phyloP scores from a whole-genome alignment of 2,888 invertebrate species.

The Mimas tiliae region DNA sequence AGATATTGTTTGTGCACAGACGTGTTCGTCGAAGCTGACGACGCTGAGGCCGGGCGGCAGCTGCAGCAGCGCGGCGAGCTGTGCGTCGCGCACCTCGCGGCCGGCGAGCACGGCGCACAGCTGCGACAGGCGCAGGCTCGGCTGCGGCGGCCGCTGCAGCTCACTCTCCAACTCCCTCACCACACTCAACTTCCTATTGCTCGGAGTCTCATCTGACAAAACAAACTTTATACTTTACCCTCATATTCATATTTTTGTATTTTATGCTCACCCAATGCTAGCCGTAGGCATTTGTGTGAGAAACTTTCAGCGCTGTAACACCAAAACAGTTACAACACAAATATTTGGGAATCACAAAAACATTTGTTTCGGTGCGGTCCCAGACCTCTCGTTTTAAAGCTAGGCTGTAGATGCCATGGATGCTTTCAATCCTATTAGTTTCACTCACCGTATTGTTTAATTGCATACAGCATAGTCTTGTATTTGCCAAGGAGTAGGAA shows the following conservation, averaged over 20 bases:
- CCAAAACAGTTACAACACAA: no score
- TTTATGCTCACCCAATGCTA: no score
- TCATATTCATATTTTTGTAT: neutral
- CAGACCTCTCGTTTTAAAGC: no score
- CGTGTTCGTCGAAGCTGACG: constrained; percentile 61
- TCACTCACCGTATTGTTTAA: constrained; percentile 49
- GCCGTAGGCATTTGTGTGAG: no score
- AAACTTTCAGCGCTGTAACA: no score
- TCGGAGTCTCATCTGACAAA: constrained; percentile 28
- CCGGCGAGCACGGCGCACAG: constrained; percentile 56
- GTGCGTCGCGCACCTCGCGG: constrained; percentile 16
- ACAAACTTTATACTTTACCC: neutral
- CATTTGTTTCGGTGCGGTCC: no score
- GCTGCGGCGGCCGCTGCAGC: constrained; percentile 29
- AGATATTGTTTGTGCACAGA: no score
- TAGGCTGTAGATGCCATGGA: no score
- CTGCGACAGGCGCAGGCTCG: constrained; percentile 48
- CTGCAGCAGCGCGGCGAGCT: constrained; percentile 45
- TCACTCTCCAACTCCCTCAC: constrained; percentile 34
- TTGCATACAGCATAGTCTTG: constrained; percentile 45
- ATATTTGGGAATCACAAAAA: neutral
- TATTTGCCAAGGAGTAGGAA: constrained; percentile 55
- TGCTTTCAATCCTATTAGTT: no score
- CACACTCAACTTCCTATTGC: constrained; percentile 32
- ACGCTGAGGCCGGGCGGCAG: constrained; percentile 45